These are phyloP conservation scores for Pharmacophagus antenor DNA, from an alignment of 2,888 invertebrate species.

Conservation along the genomic window DNA sequence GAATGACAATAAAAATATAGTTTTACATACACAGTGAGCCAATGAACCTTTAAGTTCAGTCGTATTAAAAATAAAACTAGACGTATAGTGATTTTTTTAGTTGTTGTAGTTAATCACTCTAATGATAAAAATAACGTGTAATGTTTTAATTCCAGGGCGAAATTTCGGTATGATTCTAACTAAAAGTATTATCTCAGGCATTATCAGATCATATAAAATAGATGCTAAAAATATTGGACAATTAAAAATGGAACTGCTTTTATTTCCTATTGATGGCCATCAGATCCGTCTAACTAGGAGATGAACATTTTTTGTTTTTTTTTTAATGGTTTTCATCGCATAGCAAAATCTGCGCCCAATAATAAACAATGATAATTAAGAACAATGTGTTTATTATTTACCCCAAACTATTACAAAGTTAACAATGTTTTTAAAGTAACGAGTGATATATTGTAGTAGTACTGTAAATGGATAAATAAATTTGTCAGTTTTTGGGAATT, in stretches of 20 bases:
- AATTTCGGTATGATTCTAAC: constrained; percentile 70
- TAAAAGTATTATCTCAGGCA: constrained; percentile 59
- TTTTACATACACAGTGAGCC: no score
- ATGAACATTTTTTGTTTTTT: constrained; percentile 31
- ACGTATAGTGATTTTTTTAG: neutral
- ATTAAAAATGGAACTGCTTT: constrained; percentile 63
- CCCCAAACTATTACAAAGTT: no score
- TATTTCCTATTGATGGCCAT: constrained; percentile 65
- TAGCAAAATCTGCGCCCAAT: no score
- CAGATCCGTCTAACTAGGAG: constrained; percentile 52
- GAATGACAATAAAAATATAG: no score
- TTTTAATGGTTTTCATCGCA: no score
- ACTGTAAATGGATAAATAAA: no score
- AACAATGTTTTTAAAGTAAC: no score
- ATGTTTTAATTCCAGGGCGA: constrained; percentile 50
- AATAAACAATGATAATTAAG: no score
- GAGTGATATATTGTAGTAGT: no score
- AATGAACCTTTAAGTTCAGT: neutral
- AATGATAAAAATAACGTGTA: neutral
- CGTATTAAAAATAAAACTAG: neutral
- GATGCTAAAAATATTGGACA: constrained; percentile 56
- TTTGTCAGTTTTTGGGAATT: no score
- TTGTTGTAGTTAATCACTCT: neutral
- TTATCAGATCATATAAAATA: constrained; percentile 57
- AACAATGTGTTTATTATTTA: no score